Base-by-base conservation (phyloP, 2,888 invertebrate species). In the Camptogramma bilineatum region DNA sequence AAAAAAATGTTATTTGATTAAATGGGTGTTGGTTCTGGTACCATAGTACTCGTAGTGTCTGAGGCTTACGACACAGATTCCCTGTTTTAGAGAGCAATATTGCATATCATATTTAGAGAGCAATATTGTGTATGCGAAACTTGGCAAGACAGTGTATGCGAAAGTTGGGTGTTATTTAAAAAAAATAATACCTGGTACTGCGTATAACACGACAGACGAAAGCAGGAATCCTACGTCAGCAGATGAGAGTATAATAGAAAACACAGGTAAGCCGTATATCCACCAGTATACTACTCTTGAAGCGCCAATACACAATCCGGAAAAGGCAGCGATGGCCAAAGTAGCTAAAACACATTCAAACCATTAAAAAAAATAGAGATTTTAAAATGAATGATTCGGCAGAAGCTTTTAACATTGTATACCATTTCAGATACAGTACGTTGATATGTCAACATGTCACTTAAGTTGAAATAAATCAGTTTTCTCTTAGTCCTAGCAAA, bases 281-380 rank as follows among this genome's bases (percentile, higher is more conserved):
- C 94, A 94, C 95, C 96, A 96, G 68, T 95, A 86, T 4, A 94
- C 74, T 46, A 95, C 74, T 95, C 95, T 95, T 50, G 94, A 81
- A 1, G 92, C 83, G 1, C 95, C 96, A 68, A 94, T 94, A 62
- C 94, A 83, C 50, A 94, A 63, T 13, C 95, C 96, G 51, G 94
- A 86, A 4, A 94, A 60, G 2, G 93, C 75, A 0, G 95, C 92
- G 13, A 93, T 89, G 0, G 88, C 82, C 17, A 94, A 75, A 39
- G 90, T 84, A 62, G 88, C 95, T 95, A 66, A 65, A 42, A 42
- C 39, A 52, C 7, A 52, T 17, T 17, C 16, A 17, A 9, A 18
- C 48, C 13, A 21, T 18, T 17, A 47, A 34, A 31, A 7, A 18
- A n/a, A 9, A 19, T n/a, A 3, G 5, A 19, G 0, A 16, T 17